phyloP scores from a whole-genome alignment of 2,113 vertebrate genomes.

The Epinephelus fuscoguttatus region DNA sequence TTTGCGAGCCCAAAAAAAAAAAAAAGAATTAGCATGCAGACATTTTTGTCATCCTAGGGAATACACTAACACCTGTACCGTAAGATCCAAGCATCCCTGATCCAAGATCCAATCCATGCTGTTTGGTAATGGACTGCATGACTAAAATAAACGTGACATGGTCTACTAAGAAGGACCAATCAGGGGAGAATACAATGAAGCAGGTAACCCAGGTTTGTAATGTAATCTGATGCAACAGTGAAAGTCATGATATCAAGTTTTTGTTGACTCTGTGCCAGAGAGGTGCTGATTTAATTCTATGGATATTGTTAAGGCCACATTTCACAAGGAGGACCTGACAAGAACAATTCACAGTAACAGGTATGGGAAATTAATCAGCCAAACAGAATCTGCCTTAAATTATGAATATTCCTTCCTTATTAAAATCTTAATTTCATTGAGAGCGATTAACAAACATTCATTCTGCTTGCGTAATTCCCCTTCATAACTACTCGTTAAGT shows the following conservation, averaged over 20 bases:
- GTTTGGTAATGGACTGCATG: not conserved
- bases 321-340: not conserved
- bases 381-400: not conserved
- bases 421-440: not conserved
- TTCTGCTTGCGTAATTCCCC: not conserved
- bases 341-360: not conserved
- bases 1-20: no score
- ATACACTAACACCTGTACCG: not conserved
- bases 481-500: conserved; percentile 1
- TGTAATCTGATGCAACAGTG: not conserved
- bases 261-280: not conserved
- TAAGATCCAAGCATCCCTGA: not conserved
- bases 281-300: not conserved
- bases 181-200: not conserved
- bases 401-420: not conserved
- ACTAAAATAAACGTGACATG: not conserved
- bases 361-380: not conserved
- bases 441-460: conserved; percentile 20
- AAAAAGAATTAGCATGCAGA: no score
- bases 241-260: not conserved
- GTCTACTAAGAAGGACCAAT: not conserved
- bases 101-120: not conserved
- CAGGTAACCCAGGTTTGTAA: not conserved
- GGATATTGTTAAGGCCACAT: not conserved
- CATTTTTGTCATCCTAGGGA: no score